Evolutionary conservation across 2,113 vertebrate species (phyloP).

Genomic region (Thermophis baileyi): DNA sequence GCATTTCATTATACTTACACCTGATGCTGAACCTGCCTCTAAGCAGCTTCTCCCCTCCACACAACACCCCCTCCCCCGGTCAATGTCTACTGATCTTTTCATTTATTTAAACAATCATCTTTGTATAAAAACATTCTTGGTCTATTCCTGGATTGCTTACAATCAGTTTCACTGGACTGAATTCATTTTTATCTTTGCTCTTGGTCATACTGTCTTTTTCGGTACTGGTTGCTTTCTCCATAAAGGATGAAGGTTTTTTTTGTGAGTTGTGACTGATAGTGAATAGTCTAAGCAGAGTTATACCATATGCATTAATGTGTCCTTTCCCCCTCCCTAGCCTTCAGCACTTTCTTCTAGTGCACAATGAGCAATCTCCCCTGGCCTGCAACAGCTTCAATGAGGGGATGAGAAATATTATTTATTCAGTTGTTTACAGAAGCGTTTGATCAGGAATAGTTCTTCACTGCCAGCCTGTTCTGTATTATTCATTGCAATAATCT

Average conservation of each 20-base stretch:
- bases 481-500: constrained; percentile 73
- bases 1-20: constrained; percentile 9
- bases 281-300: not conserved
- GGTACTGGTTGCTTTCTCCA: not conserved
- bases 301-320: not conserved
- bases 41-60: constrained; percentile 1
- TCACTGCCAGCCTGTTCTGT: constrained; percentile 74
- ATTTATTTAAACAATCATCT: constrained; percentile 3
- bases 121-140: not conserved
- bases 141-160: constrained; percentile 6
- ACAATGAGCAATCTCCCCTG: constrained; percentile 60
- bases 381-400: constrained; percentile 55
- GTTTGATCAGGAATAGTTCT: constrained; percentile 70
- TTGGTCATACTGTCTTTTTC: not conserved
- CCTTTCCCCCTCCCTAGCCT: not conserved
- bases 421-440: constrained; percentile 74
- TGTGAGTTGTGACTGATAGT: constrained; percentile 12
- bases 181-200: not conserved
- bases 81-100: constrained; percentile 11
- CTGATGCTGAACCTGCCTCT: constrained; percentile 26
- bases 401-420: constrained; percentile 69
- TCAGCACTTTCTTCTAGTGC: constrained; percentile 29
- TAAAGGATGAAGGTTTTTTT: not conserved
- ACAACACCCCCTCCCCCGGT: not conserved
- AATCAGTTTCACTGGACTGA: not conserved